Evolutionary conservation across 2,113 vertebrate genomes (phyloP).

Genomic region (Strigops habroptila): DNA sequence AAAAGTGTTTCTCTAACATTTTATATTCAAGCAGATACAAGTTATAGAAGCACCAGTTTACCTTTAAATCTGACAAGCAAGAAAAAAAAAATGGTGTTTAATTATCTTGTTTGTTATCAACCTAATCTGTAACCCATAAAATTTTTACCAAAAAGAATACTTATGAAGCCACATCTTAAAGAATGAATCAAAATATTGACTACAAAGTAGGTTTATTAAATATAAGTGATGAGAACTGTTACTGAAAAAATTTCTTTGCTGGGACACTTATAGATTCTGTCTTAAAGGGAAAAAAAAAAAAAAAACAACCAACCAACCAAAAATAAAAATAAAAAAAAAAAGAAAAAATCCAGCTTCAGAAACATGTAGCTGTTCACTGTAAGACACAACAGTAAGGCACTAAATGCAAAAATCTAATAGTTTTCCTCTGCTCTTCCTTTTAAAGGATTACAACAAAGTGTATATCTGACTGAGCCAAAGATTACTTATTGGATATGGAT

Average conservation of each 20-base stretch:
- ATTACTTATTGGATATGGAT: not conserved
- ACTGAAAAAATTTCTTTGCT: not conserved
- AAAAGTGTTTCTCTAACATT: not conserved
- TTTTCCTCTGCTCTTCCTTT: not conserved
- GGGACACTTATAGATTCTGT: not conserved
- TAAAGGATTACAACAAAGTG: not conserved
- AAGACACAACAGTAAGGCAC: not conserved
- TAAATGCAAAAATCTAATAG: not conserved
- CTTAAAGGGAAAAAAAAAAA: not conserved
- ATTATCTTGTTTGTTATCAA: not conserved
- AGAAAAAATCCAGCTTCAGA: not conserved
- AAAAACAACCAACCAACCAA: not conserved
- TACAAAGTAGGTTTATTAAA: not conserved
- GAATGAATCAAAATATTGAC: not conserved
- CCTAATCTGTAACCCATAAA: not conserved
- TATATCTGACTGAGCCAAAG: not conserved
- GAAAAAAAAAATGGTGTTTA: not conserved
- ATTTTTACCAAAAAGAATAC: not conserved
- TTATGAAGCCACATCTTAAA: not conserved
- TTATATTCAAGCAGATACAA: not conserved
- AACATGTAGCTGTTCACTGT: fast-evolving
- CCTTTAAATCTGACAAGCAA: not conserved
- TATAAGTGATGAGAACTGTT: not conserved
- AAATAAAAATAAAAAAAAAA: not conserved
- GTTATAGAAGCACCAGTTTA: not conserved